A percentile compares a stretch with the other conserved stretches of the same genome.
Conservation (phyloP, 2,113 vertebrate species). For the Megaceryle maxima region DNA sequence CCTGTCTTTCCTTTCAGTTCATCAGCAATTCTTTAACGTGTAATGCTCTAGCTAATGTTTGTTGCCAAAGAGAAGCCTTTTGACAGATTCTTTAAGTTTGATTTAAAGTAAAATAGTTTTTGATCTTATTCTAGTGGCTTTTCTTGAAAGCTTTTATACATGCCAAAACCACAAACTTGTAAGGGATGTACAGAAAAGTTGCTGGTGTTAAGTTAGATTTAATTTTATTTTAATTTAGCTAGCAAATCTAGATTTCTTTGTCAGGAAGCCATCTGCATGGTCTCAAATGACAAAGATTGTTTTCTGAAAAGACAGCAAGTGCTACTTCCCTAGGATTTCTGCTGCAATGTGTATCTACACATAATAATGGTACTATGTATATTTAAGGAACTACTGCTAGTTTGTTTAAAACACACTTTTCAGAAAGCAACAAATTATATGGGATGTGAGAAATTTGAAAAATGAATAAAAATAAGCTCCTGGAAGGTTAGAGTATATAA, state of each 20-base stretch:
- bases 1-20: not conserved
- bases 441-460: not conserved
- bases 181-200: not conserved
- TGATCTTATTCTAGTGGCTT: not conserved
- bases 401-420: not conserved
- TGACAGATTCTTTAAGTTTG: not conserved
- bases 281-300: not conserved
- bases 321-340: not conserved
- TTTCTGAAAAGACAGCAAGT: not conserved
- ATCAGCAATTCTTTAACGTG: not conserved
- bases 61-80: not conserved
- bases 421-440: not conserved
- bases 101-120: not conserved
- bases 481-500: not conserved
- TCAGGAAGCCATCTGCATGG: not conserved
- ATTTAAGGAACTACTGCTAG: not conserved
- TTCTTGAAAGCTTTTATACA: not conserved
- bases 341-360: not conserved
- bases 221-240: not conserved
- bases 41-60: not conserved
- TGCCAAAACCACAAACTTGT: not conserved
- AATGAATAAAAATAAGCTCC: not conserved
- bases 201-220: not conserved
- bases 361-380: not conserved
- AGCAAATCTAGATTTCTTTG: conserved; percentile 10